Evolutionary conservation across 2,888 invertebrate species (phyloP), one percentile per base, ranked within the genome.

Genomic region (Endotricha flammealis): DNA sequence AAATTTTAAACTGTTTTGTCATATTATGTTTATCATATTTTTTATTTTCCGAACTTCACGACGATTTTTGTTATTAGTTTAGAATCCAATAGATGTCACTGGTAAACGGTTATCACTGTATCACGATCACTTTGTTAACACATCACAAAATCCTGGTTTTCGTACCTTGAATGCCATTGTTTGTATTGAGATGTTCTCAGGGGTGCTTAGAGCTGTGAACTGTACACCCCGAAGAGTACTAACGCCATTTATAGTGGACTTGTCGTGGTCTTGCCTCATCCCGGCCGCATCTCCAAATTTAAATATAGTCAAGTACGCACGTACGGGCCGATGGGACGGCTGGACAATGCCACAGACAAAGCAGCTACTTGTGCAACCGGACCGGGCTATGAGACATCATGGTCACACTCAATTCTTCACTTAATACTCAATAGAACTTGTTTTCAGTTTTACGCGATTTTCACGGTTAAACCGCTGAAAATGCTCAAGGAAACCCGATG

Each of bases 251-350:
- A 83, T 83, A 83, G 68, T 69, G 50, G 64, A 57, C 39, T 54
- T 46, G 51, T 56, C 59, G 56, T 47, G 42, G 64, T 60, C 70
- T 86, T 86, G 85, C 85, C 53, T 77, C 82, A 86, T 80, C 81
- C 85, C 70, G 73, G 73, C 65, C 70, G 77, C 80, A 81, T 85
- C 83, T 85, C 77, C 81, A 82, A 83, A 86, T 86, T 86, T 86
- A 73, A 86, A 86, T 85, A 85, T 82, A 77, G 76, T 85, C 86
- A 86, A 86, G 86, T 82, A 86, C 85, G 80, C 86, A 85, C 85
- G 85, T 86, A 83, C 79, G 42, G 57, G 63, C 64, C 64, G 69
- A 58, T 62, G 73, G 80, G 72, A 64, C 63, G 57, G 50, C 68
- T 72, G 82, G 82, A 85, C 85, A 85, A 86, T 83, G 78, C 74